These are phyloP conservation scores for Anastrepha obliqua DNA, from an alignment of 1,140 invertebrate genomes.

Conservation along the genomic window DNA sequence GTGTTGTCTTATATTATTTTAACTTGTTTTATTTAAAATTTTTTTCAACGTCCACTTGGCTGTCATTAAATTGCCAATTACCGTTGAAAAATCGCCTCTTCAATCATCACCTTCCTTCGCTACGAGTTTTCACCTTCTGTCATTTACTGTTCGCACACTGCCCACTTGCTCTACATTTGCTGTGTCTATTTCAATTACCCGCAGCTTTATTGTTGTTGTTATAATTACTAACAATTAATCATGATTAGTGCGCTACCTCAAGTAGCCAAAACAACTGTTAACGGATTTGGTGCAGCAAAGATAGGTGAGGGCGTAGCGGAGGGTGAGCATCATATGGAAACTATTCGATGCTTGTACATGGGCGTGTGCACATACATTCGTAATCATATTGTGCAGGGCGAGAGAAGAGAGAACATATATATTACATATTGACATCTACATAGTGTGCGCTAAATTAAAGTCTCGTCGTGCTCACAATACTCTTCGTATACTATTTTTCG, in stretches of 20 bases:
- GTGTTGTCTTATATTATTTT: neutral
- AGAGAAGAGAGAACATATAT: too few species aligned
- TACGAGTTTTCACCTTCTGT: neutral
- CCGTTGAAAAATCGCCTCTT: neutral
- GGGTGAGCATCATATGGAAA: neutral
- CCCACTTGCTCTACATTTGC: neutral
- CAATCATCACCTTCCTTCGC: neutral
- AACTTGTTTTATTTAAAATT: neutral
- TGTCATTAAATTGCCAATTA: constrained; percentile 34
- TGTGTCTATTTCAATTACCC: neutral
- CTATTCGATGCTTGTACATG: neutral
- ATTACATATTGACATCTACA: too few species aligned
- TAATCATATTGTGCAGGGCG: too few species aligned
- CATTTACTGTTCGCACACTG: neutral
- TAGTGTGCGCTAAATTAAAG: too few species aligned
- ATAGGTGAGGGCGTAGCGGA: neutral
- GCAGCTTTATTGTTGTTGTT: neutral
- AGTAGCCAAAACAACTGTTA: constrained; percentile 17
- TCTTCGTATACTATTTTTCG: too few species aligned
- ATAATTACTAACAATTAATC: constrained; percentile 31
- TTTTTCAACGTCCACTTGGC: neutral
- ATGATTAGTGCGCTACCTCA: constrained; percentile 14
- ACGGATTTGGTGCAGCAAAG: neutral
- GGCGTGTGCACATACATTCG: neutral
- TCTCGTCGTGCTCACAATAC: too few species aligned